Evolutionary conservation across 2,113 vertebrate species (phyloP), one percentile per base, ranked within the genome.

Genomic region (Heterocephalus glaber): DNA sequence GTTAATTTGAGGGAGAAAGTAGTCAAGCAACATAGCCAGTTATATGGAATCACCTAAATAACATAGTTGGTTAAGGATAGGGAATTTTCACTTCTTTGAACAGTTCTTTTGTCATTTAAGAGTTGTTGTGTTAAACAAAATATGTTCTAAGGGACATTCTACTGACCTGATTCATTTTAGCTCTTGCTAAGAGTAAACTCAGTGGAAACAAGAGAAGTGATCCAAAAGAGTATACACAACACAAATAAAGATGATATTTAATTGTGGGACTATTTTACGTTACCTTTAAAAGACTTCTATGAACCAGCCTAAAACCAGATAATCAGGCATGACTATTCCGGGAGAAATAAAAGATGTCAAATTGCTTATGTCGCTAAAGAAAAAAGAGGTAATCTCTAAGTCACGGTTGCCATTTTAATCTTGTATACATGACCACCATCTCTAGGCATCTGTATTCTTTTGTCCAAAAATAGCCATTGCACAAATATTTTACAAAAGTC

Each of bases 101-200:
- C 54, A 52, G 44, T 2, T 95, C 47, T 84, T 97, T 90, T 95
- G 81, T 82, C 68, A 89, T 61, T 58, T 79, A 86, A 84, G n/a
- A 87, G 54, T 66, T 33, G 9, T 16, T 52, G 7, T 94, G 19
- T 70, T 89, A 83, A 93, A 41, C 22, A 16, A 16, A 38, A 1
- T 89, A 38, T 19, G 86, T 89, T 95, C 28, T 58, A 84, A 86
- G 33, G 44, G 28, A 90, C 54, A 1, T 89, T 81, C 58, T 95
- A 49, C 80, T 58, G 56, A 87, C 65, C 63, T 61, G 56, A 86
- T 7, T 30, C 30, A 19, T 77, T 89, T 79, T 86, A 95, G 49
- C 35, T 6, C 20, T 90, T 85, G 14, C 47, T 91, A 88, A 92
- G 14, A 56, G 16, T 82, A 77, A 90, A 91, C 17, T 26, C 8